Base-by-base conservation (phyloP, 2,113 vertebrate species). In the Nothoprocta pentlandii region DNA sequence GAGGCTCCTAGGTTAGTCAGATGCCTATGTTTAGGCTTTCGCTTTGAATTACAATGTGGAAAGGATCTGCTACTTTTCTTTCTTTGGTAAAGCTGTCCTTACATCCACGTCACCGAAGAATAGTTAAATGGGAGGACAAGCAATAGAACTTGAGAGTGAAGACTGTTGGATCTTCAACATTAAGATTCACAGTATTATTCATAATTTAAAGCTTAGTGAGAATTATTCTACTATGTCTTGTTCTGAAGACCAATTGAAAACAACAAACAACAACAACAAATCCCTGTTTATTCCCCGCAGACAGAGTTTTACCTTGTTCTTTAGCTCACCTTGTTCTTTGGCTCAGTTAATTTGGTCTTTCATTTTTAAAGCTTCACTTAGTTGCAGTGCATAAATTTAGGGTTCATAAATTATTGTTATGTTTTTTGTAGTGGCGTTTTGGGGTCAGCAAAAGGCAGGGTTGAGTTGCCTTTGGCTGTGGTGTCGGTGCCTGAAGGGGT, bases 161-260 rank as follows among this genome's bases (percentile, higher is more conserved):
- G 3, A 4, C 39, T 92, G 46, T 74, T 67, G 79, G 71, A 69
- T 58, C 77, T 95, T 91, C 78, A 67, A 78, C 39, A 88, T 95
- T 81, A 95, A 94, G 91, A 95, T 94, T 94, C 85, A 95, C 62
- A 30, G 28, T 25, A 22, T 74, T 34, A 82, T 93, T 91, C 54
- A 79, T 94, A 79, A 94, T 93, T 94, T 78, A 96, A 80, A 87
- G 42, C 79, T 87, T 53, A 42, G 36, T 85, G 74, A 73, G 84
- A 94, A 95, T 87, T 92, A 88, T 96, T 97, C 91, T 96, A n/a
- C 64, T 94, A 85, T 85, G 51, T 87, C 81, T 89, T 83, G 32
- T 93, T 78, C 89, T 78, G 42, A 25, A 81, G 92, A 42, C 63
- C 30, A 70, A 75, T 80, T 87, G 66, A 90, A 94, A 92, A 81